These are phyloP conservation scores for Meandrusa payeni DNA, from an alignment of 2,888 invertebrate genomes.

Conservation along the genomic window DNA sequence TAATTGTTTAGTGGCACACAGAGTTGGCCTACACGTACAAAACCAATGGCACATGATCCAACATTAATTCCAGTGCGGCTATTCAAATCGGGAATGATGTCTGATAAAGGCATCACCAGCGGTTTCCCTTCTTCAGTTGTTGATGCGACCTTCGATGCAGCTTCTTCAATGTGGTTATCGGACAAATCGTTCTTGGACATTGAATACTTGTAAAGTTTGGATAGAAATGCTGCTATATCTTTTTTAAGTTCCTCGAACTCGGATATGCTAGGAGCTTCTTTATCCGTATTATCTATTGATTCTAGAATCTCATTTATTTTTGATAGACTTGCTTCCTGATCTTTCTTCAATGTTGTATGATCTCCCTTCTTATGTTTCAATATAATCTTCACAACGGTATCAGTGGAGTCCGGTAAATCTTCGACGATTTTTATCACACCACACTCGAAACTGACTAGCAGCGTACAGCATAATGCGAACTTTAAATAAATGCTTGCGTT, in stretches of 20 bases:
- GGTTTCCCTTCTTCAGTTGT: not conserved
- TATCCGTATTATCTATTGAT: too few relatives aligned
- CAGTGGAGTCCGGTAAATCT: not conserved
- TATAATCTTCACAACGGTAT: constrained; percentile 4
- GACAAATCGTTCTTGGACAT: too few relatives aligned
- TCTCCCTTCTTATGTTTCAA: constrained; percentile 3
- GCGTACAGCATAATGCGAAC: not conserved
- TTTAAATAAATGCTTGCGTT: constrained; percentile 3
- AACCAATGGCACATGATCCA: not conserved
- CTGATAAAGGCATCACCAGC: not conserved
- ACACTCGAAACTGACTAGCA: constrained; percentile 12
- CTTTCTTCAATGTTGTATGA: not conserved
- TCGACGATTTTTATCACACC: constrained; percentile 13
- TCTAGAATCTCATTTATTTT: not conserved
- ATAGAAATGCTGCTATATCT: too few relatives aligned
- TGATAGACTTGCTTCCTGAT: not conserved
- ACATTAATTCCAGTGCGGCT: not conserved
- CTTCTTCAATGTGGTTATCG: constrained; percentile 9
- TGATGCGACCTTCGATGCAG: not conserved
- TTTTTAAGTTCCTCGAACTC: too few relatives aligned
- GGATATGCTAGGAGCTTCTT: too few relatives aligned
- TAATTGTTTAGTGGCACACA: constrained; percentile 4
- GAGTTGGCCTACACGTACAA: not conserved
- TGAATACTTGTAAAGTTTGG: too few relatives aligned
- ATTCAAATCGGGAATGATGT: not conserved